Percentiles rank a stretch among this genome's conserved stretches.
Conservation (phyloP, 2,888 invertebrate species). For the Hirtodrosophila confusa region DNA sequence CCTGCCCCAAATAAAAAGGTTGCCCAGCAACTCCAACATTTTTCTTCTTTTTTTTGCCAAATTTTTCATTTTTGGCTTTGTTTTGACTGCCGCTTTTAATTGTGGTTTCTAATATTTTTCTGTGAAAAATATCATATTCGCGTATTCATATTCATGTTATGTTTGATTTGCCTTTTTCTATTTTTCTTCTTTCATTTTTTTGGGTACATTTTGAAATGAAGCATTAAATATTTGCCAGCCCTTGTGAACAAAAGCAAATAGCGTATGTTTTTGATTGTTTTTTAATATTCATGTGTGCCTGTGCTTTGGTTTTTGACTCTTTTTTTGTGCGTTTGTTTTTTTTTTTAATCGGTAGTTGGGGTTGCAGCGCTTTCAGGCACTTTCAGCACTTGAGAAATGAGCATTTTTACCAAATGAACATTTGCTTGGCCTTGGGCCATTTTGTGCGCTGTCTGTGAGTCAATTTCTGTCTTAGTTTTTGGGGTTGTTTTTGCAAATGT, state of each 20-base stretch:
- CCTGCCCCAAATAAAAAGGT: constrained; percentile 3
- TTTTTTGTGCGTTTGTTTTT: constrained; percentile 15
- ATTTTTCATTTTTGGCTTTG: constrained; percentile 9
- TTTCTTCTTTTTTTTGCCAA: constrained; percentile 10
- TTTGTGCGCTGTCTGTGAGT: constrained; percentile 1
- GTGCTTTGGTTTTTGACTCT: constrained; percentile 5
- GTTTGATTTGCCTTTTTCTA: constrained; percentile 49
- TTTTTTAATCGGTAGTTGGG: constrained; percentile 17
- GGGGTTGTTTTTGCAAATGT: constrained; percentile 33
- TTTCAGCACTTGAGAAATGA: constrained; percentile 75
- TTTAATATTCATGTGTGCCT: constrained; percentile 65
- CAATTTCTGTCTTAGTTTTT: constrained; percentile 5
- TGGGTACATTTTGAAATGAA: constrained; percentile 55
- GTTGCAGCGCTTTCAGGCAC: constrained; percentile 39
- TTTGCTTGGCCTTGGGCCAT: constrained; percentile 67
- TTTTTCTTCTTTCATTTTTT: constrained; percentile 1
- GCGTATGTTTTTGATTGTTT: constrained; percentile 70
- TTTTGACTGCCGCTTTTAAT: constrained; percentile 60
- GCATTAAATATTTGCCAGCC: constrained; percentile 71
- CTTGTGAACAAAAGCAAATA: constrained; percentile 61
- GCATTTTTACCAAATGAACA: constrained; percentile 71
- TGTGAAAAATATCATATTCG: constrained; percentile 20
- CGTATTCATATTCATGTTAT: constrained; percentile 41
- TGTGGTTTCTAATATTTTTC: constrained; percentile 73
- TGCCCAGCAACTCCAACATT: constrained; percentile 10